Percentiles rank a stretch among this genome's conserved stretches.
Evolutionary conservation across 2,113 vertebrate genomes (phyloP).

Genomic region (Cebidichthys violaceus): DNA sequence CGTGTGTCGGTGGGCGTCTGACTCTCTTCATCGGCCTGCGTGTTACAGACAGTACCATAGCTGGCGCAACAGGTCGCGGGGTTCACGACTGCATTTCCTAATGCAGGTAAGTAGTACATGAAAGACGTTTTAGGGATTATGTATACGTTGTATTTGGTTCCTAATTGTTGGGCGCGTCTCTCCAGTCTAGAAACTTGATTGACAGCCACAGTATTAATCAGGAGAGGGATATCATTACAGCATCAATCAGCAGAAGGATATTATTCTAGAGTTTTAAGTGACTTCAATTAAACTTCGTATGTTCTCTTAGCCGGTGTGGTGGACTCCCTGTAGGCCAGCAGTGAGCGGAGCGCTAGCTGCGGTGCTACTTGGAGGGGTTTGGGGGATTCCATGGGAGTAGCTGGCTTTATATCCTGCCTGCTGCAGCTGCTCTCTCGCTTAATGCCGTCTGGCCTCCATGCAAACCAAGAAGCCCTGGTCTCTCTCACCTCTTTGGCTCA

Average conservation of each 20-base stretch:
- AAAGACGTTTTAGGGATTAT: background rate
- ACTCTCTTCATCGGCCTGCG: background rate
- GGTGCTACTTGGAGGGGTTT: constrained; percentile 12
- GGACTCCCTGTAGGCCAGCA: background rate
- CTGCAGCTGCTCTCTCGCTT: constrained; percentile 69
- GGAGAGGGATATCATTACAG: background rate
- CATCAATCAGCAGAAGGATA: background rate
- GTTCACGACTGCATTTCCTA: too few relatives aligned
- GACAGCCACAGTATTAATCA: constrained; percentile 10
- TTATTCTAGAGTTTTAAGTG: constrained; percentile 29
- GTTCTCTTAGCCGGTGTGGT: background rate
- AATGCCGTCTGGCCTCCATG: constrained; percentile 41
- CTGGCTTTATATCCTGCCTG: constrained; percentile 27
- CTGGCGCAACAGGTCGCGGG: too few relatives aligned
- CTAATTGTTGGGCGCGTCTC: constrained; percentile 6
- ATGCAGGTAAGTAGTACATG: background rate
- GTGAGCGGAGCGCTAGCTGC: background rate
- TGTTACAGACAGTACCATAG: background rate
- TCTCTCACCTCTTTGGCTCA: constrained; percentile 27
- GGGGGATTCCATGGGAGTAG: constrained; percentile 63
- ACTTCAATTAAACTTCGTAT: constrained; percentile 9
- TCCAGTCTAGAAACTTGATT: background rate
- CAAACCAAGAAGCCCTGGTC: constrained; percentile 23
- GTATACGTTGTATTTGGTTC: background rate
- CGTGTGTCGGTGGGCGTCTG: background rate